Evolutionary conservation across 2,113 vertebrate species (phyloP), one percentile per base, ranked within the genome.

Genomic region (Carassius gibelio): DNA sequence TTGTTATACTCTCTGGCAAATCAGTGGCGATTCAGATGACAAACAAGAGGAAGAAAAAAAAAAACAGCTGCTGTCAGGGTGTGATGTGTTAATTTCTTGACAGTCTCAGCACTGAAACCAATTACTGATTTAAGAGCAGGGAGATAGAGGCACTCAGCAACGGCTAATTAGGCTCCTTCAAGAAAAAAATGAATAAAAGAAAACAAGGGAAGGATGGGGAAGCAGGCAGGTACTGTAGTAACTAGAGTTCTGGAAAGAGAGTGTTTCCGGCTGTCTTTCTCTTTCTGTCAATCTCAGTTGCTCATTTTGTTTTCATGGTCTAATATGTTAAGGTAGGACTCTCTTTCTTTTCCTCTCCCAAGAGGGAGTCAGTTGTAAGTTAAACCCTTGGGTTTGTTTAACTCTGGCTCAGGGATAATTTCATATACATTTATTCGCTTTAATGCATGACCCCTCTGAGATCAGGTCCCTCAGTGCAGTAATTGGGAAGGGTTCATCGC

Each of bases 81-180:
- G 96, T 99, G 97, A 99, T 98, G 97, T 99, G 97, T 98, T 99
- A 99, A 99, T 99, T 98, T 98, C 96, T 97, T 97, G 97, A 99
- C 98, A 98, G 97, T 96, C 96, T 96, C 94, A 92, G 95, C 92
- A 93, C 96, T 97, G 96, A 97, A 99, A 97, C 97, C 98, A 99
- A 99, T 99, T 99, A 99, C 97, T 97, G 97, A 98, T 98, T 98
- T 99, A 97, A 98, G 97, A 97, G 96, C 97, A 98, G 94, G 92
- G 95, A 96, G 95, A 96, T 95, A 96, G 95, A 94, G 93, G 95
- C 96, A 96, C 95, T 96, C 94, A 96, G 94, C 94, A 95, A 96
- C 95, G 95, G 96, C 97, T 99, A 98, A 98, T 99, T 99, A 98
- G 96, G 96, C 96, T 97, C 95, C 96, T 96, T 96, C 95, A 95